Evolutionary conservation across 2,888 invertebrate species (phyloP).

Genomic region (Drosophila trichaetosa): DNA sequence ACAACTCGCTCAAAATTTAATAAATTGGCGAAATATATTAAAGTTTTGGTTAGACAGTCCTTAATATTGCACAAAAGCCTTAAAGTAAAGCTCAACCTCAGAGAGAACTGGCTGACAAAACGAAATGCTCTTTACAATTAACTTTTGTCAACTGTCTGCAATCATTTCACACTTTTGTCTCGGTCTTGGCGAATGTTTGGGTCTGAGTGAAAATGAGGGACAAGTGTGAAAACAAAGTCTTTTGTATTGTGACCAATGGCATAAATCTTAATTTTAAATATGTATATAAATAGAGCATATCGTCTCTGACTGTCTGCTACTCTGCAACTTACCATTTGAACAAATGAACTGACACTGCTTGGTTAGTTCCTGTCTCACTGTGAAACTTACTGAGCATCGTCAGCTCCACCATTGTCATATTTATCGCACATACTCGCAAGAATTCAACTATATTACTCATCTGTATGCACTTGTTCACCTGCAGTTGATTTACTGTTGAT

Average conservation of each 20-base stretch:
- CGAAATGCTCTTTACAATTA: conserved; percentile 63
- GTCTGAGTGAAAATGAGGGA: conserved; percentile 14
- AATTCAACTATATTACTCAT: neutral
- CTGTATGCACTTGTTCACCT: conserved; percentile 39
- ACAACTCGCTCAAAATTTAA: conserved; percentile 21
- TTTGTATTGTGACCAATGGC: conserved; percentile 59
- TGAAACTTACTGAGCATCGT: conserved; percentile 21
- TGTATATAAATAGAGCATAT: conserved; percentile 34
- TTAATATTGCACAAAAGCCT: conserved; percentile 26
- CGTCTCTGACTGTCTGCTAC: conserved; percentile 2
- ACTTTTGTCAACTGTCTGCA: conserved; percentile 66
- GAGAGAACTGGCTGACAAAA: conserved; percentile 12
- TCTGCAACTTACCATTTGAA: conserved; percentile 50
- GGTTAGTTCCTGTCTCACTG: conserved; percentile 6
- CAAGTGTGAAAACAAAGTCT: conserved; percentile 33
- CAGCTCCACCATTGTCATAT: conserved; percentile 46
- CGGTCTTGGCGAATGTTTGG: conserved; percentile 32
- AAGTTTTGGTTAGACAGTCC: conserved; percentile 16
- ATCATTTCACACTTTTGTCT: conserved; percentile 45
- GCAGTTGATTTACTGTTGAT: conserved; percentile 77
- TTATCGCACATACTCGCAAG: conserved; percentile 17
- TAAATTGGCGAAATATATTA: conserved; percentile 38
- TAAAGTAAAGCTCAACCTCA: conserved; percentile 29
- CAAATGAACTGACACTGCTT: conserved; percentile 56
- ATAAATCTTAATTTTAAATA: conserved; percentile 77